Base-by-base conservation (phyloP, 2,113 vertebrate genomes). In the Malurus alboscapulatus region DNA sequence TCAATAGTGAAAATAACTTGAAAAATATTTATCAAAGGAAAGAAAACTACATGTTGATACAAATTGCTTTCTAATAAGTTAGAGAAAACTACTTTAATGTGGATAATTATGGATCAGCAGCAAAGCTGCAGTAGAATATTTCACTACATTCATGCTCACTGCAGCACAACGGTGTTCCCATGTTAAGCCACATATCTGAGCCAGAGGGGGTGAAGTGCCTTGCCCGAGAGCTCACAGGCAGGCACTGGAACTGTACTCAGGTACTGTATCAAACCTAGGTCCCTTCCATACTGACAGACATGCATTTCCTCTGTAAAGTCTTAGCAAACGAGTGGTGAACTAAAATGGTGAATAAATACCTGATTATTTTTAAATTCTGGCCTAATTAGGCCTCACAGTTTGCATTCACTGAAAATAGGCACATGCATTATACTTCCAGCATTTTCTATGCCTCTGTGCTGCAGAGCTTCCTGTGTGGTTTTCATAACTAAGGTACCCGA, bases 41-140 rank as follows among this genome's bases (percentile, higher is more conserved):
- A 55, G 16, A 59, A 55, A 50, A n/a, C 7, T n/a, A 26, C 1
- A 0, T 0, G 0, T 24, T 58, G 38, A 40, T 57, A 30, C 57
- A 27, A 24, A 50, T 40, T 20, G 5, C 34, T 66, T 42, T 61
- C 22, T 55, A 18, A 9, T 48, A 40, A 32, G 14, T 47, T 51
- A 32, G 29, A 90, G 42, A 71, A 42, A 69, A 79, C 24, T 19
- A 7, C 14, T 76, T 38, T 34, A 29, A 12, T 36, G 34, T 58
- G 38, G 19, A 4, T 88, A 54, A 26, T 16, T 65, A 25, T 36
- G 32, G n/a, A 40, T 47, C 26, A 21, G 42, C 34, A 40, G 18
- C 44, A 69, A 30, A 72, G 53, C 12, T 1, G 1, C 19, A 20
- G 9, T 2, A 25, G 36, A 68, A 20, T 79, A 51, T 40, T 76